These are phyloP conservation scores for Rhingia campestris DNA, from an alignment of 2,888 invertebrate species.

Conservation along the genomic window DNA sequence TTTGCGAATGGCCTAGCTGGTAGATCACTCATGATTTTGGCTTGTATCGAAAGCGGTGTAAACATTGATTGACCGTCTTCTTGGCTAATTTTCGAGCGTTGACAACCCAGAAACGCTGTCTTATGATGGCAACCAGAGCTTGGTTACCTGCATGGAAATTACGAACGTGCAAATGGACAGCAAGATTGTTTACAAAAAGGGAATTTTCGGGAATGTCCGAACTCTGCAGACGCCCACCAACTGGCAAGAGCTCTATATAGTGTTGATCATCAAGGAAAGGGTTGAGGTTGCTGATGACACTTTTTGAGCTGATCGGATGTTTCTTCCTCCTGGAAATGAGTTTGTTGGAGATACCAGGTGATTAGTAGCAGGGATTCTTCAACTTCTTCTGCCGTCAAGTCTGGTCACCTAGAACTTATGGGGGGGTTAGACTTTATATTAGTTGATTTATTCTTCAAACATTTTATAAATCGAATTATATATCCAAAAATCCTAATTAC, in stretches of 20 bases:
- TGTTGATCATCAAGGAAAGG: too few species aligned
- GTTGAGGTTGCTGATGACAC: too few species aligned
- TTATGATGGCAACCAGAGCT: slow-evolving; percentile 20
- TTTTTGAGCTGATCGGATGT: too few species aligned
- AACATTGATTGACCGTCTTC: slow-evolving; percentile 21
- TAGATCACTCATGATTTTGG: slow-evolving; percentile 49
- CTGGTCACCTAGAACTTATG: not conserved
- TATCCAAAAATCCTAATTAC: slow-evolving; percentile 3
- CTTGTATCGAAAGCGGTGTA: slow-evolving; percentile 30
- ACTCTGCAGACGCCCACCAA: too few species aligned
- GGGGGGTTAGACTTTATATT: too few species aligned
- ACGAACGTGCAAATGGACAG: slow-evolving; percentile 22
- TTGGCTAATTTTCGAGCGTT: slow-evolving; percentile 2
- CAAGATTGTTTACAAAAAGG: slow-evolving; percentile 14
- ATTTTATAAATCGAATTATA: too few species aligned
- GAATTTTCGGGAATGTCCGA: too few species aligned
- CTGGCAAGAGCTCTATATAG: too few species aligned
- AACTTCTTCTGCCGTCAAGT: not conserved
- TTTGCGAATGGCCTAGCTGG: slow-evolving; percentile 11
- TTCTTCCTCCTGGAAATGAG: slow-evolving; percentile 8
- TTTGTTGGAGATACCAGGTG: not conserved
- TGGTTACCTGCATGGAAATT: slow-evolving; percentile 47
- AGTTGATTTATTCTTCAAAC: too few species aligned
- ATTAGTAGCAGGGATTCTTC: not conserved
- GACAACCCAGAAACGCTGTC: slow-evolving; percentile 18